Conservation (phyloP, 2,113 vertebrate species). For the Chaetodon trifascialis region DNA sequence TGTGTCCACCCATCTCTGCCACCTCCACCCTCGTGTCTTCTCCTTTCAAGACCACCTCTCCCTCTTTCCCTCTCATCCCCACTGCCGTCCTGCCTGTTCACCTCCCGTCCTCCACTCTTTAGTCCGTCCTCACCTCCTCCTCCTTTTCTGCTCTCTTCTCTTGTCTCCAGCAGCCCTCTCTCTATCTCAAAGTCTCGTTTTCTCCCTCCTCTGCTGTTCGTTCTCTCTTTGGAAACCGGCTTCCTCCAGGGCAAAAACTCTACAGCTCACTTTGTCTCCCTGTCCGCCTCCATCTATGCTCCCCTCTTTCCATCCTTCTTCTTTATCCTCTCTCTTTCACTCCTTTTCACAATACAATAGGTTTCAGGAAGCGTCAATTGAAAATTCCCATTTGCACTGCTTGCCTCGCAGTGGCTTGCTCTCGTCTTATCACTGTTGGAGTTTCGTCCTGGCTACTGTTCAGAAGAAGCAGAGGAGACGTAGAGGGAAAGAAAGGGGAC, state of each 20-base stretch:
- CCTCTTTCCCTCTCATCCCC: slow-evolving; percentile 15
- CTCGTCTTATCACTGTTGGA: slow-evolving; percentile 56
- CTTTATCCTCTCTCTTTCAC: slow-evolving; percentile 54
- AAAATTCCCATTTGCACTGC: slow-evolving; percentile 72
- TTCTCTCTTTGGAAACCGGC: slow-evolving; percentile 63
- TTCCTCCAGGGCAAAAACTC: slow-evolving; percentile 75
- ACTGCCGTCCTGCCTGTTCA: slow-evolving; percentile 38
- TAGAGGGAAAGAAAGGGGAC: slow-evolving; percentile 26
- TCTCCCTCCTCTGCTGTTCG: slow-evolving; percentile 64
- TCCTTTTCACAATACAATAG: slow-evolving; percentile 66
- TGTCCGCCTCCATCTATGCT: slow-evolving; percentile 68
- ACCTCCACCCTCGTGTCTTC: slow-evolving; percentile 4
- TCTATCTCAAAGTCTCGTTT: slow-evolving; percentile 72
- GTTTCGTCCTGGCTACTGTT: slow-evolving; percentile 45
- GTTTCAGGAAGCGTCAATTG: slow-evolving; percentile 62
- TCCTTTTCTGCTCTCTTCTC: neutral
- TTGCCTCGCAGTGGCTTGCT: slow-evolving; percentile 56
- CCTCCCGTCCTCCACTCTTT: slow-evolving; percentile 18
- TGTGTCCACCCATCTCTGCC: slow-evolving; percentile 19
- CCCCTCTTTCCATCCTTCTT: slow-evolving; percentile 53
- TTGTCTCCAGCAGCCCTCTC: slow-evolving; percentile 59
- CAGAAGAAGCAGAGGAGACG: slow-evolving; percentile 11
- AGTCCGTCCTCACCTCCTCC: slow-evolving; percentile 8
- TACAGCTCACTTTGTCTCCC: slow-evolving; percentile 73
- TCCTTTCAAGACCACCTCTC: slow-evolving; percentile 2